These are phyloP conservation scores for Enteromius radiatus DNA, from an alignment of 2,797 vertebrate genomes.

Conservation along the genomic window DNA sequence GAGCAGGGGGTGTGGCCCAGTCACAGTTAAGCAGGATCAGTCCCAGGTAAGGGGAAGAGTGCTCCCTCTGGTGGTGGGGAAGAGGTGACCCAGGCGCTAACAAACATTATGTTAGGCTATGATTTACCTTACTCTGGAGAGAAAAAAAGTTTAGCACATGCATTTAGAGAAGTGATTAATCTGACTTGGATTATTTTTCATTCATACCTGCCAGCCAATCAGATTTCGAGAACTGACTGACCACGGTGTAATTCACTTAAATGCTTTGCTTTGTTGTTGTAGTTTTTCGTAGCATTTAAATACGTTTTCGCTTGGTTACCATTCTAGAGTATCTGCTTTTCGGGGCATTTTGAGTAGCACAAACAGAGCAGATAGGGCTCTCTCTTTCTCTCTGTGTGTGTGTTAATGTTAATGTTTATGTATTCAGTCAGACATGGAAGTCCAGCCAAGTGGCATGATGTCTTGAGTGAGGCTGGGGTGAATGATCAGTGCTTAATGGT, in stretches of 20 bases:
- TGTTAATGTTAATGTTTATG: constrained; percentile 60
- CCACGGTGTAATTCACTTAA: not conserved
- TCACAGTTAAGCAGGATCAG: no score
- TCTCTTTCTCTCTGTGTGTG: constrained; percentile 20
- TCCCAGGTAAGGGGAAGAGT: no score
- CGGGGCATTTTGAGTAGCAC: not conserved
- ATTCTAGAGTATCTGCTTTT: constrained; percentile 3
- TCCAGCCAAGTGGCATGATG: constrained; percentile 65
- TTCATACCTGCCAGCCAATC: not conserved
- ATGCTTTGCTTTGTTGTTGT: not conserved
- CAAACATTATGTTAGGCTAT: no score
- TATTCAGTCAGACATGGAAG: constrained; percentile 67
- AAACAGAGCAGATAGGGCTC: constrained; percentile 15
- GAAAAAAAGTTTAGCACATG: not conserved
- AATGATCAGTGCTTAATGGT: constrained; percentile 51
- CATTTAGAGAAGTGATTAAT: not conserved
- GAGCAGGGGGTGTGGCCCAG: no score
- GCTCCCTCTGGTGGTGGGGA: no score
- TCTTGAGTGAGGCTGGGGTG: constrained; percentile 63
- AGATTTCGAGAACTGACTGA: not conserved
- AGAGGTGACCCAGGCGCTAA: no score
- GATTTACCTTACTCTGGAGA: no score
- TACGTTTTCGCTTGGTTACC: not conserved
- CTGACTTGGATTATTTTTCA: not conserved
- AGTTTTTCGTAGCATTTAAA: not conserved